Percentiles rank a stretch among this genome's conserved stretches.
Evolutionary conservation across 1,140 invertebrate species (phyloP).

Genomic region (Drosophila sp.): DNA sequence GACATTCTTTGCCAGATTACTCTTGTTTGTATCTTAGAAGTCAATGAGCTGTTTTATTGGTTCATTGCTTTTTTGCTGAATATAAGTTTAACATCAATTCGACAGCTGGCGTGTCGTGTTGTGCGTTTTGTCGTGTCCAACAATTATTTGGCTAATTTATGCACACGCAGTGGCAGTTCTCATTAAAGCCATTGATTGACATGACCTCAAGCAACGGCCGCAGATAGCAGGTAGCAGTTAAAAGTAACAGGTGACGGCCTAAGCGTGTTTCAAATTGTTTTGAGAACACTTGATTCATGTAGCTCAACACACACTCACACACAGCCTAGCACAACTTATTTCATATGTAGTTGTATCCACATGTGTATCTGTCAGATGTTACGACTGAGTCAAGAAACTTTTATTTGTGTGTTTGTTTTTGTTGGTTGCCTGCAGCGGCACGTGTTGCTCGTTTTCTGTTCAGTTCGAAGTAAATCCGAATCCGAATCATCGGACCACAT

Average conservation of each 20-base stretch:
- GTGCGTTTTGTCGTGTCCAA: conserved; percentile 54
- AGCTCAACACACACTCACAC: background rate
- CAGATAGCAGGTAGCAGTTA: conserved; percentile 15
- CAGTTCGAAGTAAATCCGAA: conserved; percentile 23
- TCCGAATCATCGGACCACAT: conserved; percentile 28
- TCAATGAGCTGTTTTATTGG: conserved; percentile 39
- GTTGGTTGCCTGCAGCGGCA: conserved; percentile 37
- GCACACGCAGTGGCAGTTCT: conserved; percentile 69
- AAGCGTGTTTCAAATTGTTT: conserved; percentile 56
- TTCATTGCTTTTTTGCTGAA: conserved; percentile 24
- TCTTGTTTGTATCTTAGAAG: conserved; percentile 37
- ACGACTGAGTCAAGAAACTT: conserved; percentile 29
- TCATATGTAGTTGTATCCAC: background rate
- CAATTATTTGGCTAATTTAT: conserved; percentile 81
- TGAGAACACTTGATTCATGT: conserved; percentile 38
- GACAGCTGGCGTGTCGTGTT: conserved; percentile 51
- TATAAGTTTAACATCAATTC: conserved; percentile 18
- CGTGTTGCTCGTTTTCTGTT: conserved; percentile 45
- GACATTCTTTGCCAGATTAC: conserved; percentile 26
- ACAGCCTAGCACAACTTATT: background rate
- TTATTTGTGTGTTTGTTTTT: conserved; percentile 9
- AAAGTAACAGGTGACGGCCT: conserved; percentile 53
- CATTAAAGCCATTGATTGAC: conserved; percentile 73
- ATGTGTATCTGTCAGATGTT: conserved; percentile 14
- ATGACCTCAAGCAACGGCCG: conserved; percentile 53